Base-by-base conservation (phyloP, 2,113 vertebrate species). In the Heteronetta atricapilla region DNA sequence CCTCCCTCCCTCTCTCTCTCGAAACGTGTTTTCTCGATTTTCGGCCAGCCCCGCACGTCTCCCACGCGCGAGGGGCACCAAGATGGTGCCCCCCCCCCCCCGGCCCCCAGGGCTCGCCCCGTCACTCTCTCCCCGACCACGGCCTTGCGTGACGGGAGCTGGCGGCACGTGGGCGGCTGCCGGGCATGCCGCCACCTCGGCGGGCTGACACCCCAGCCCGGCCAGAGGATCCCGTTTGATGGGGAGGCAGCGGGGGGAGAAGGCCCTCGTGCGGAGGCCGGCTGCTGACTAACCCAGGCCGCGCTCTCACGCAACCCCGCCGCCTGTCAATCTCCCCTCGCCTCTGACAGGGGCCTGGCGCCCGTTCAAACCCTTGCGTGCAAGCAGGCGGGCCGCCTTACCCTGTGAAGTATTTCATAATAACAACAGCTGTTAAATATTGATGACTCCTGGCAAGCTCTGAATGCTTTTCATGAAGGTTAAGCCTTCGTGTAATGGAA, bases 401-500 rank as follows among this genome's bases (percentile, higher is more conserved):
- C 98, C 98, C 98, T 98, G 98, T 98, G 98, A 99, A 99, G 98
- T 98, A 98, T 98, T 98, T 99, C 99, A 98, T 98, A 99, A 99
- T 98, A 99, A 98, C 98, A 99, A 98, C 99, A 99, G 99, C 99
- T 99, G 99, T 99, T 99, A 99, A 99, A 99, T 99, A 99, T 99
- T 99, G 99, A 99, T 99, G 99, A 99, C 98, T 98, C 97, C 98
- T 99, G 98, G 98, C 98, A 98, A 97, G 97, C 89, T 84, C 97
- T 98, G 98, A 98, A 98, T 98, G 98, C 97, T 97, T 97, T 97
- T 97, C 52, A 95, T 97, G 98, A 98, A 99, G 98, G 98, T 98
- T 98, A 98, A 98, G 98, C 97, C 97, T 97, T 98, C 96, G 96
- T 98, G 98, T 98, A 98, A 98, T 98, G 98, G 98, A 98, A 98